These are phyloP conservation scores for Diprion similis DNA, from an alignment of 1,140 invertebrate species.

Conservation along the genomic window DNA sequence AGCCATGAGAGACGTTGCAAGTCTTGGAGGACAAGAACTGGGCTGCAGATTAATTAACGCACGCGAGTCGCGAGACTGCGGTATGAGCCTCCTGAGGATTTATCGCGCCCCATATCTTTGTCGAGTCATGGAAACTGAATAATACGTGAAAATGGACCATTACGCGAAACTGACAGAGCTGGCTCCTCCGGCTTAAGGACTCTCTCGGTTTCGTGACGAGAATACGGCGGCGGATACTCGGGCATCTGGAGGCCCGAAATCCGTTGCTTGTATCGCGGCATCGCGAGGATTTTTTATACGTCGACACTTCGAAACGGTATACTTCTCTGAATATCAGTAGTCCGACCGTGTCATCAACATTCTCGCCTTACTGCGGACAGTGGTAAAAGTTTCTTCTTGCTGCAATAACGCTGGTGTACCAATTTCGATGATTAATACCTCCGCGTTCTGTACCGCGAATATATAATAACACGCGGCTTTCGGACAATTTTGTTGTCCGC, in stretches of 20 bases:
- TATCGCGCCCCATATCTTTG: background rate
- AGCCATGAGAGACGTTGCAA: too few relatives aligned
- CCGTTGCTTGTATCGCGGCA: constrained; percentile 14
- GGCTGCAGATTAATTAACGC: too few relatives aligned
- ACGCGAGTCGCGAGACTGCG: background rate
- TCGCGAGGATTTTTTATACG: background rate
- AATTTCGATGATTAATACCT: background rate
- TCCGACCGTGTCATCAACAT: background rate
- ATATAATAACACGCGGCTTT: too few relatives aligned
- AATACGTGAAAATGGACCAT: background rate
- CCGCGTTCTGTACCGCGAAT: background rate
- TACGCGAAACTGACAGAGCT: background rate
- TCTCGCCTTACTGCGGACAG: background rate
- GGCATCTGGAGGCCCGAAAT: constrained; percentile 18
- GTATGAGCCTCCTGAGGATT: background rate
- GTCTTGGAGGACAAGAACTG: too few relatives aligned
- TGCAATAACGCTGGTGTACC: background rate
- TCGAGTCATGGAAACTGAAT: background rate
- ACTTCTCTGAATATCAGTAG: background rate
- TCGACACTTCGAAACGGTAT: background rate
- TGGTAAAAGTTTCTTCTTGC: background rate
- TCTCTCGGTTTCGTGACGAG: constrained; percentile 16
- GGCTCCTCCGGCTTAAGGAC: constrained; percentile 4
- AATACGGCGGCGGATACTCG: constrained; percentile 23
- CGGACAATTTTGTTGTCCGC: too few relatives aligned